Evolutionary conservation across 2,888 invertebrate genomes (phyloP).

Genomic region (Schizotus pectinicornis): DNA sequence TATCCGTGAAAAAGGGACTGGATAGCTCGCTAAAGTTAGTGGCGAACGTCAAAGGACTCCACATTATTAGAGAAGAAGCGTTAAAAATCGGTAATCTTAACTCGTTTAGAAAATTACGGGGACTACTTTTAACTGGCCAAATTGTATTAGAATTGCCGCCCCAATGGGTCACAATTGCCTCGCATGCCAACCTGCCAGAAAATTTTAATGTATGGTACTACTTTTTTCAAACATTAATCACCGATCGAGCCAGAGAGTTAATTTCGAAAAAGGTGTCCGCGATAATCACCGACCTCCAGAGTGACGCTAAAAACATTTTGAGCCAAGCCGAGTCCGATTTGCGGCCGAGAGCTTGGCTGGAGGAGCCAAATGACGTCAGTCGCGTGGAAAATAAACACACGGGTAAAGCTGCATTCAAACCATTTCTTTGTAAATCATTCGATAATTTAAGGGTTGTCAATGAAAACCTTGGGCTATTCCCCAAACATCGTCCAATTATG

Average conservation of each 20-base stretch:
- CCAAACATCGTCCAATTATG: slow-evolving; percentile 75
- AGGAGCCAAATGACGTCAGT: slow-evolving; percentile 65
- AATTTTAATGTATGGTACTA: slow-evolving; percentile 72
- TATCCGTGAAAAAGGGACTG: slow-evolving; percentile 64
- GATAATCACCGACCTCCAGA: slow-evolving; percentile 56
- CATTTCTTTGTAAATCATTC: slow-evolving; percentile 6
- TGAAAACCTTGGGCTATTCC: slow-evolving; percentile 83
- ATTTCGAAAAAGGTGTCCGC: slow-evolving; percentile 58
- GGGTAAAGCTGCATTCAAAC: slow-evolving; percentile 39
- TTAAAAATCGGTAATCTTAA: slow-evolving; percentile 63
- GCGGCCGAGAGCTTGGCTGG: slow-evolving; percentile 77
- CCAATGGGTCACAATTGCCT: slow-evolving; percentile 70
- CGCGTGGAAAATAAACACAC: slow-evolving; percentile 52
- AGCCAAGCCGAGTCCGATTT: slow-evolving; percentile 60
- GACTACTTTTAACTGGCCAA: no score
- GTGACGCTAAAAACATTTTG: slow-evolving; percentile 50
- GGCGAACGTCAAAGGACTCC: slow-evolving; percentile 72
- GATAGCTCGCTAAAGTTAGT: slow-evolving; percentile 69
- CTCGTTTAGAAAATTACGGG: no score
- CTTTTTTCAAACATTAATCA: slow-evolving; percentile 76
- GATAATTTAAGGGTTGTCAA: slow-evolving; percentile 62
- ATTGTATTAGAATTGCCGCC: slow-evolving; percentile 65
- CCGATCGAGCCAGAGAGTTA: slow-evolving; percentile 70
- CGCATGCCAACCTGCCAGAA: slow-evolving; percentile 64
- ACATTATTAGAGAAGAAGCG: slow-evolving; percentile 74